Evolutionary conservation across 2,113 vertebrate species (phyloP).

Genomic region (Gymnocephalus cernua): DNA sequence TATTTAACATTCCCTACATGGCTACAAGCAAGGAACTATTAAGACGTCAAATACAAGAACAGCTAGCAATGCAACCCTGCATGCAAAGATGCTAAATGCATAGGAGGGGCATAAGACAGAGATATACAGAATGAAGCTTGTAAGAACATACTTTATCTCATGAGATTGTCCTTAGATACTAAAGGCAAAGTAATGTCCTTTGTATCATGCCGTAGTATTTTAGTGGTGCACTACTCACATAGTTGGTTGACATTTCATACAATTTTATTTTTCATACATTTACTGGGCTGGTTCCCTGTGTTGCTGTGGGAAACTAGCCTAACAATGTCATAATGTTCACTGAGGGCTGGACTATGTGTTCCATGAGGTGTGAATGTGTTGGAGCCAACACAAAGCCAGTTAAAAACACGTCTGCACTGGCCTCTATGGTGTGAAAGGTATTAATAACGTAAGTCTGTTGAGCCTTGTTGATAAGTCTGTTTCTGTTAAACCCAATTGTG

Average conservation of each 20-base stretch:
- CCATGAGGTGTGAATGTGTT: neutral
- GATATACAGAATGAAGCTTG: neutral
- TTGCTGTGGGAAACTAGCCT: constrained; percentile 6
- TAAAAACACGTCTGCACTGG: neutral
- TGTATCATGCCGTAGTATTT: neutral
- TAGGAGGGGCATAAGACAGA: constrained; percentile 17
- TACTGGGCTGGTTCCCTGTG: neutral
- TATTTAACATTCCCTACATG: constrained; percentile 81
- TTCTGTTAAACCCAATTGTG: neutral
- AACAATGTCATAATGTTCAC: neutral
- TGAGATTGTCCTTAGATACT: constrained; percentile 4
- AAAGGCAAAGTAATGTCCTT: neutral
- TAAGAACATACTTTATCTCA: constrained; percentile 8
- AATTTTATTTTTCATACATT: neutral
- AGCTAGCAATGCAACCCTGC: constrained; percentile 58
- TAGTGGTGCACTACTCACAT: neutral
- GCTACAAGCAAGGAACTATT: constrained; percentile 80
- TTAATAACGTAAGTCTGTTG: neutral
- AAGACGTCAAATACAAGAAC: constrained; percentile 76
- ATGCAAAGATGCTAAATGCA: constrained; percentile 66
- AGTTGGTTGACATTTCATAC: neutral
- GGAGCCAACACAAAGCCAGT: neutral
- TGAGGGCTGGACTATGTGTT: neutral
- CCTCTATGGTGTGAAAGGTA: neutral
- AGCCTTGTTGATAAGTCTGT: neutral